Evolutionary conservation across 1,140 invertebrate species (phyloP).

Genomic region (Magallana ariakensis): DNA sequence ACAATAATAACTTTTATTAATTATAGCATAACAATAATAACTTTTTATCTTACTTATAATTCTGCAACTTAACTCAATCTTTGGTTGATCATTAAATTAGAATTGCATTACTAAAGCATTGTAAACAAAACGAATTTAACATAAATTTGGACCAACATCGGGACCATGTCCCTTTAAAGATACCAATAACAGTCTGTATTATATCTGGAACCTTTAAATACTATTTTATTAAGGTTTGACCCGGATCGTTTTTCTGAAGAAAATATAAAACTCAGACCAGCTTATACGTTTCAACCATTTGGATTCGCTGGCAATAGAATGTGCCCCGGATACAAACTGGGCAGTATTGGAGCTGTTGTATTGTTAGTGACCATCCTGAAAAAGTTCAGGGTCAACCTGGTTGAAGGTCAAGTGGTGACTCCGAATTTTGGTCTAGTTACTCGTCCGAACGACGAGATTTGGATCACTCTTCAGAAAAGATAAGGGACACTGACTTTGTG

Average conservation of each 20-base stretch:
- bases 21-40: too few relatives aligned
- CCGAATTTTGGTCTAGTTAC: constrained; percentile 73
- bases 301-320: constrained; percentile 77
- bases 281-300: constrained; percentile 72
- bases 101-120: too few relatives aligned
- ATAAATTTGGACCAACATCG: too few relatives aligned
- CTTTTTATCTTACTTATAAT: too few relatives aligned
- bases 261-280: constrained; percentile 61
- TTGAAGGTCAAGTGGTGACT: constrained; percentile 70
- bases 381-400: constrained; percentile 68
- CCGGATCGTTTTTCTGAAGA: constrained; percentile 74
- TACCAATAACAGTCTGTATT: too few relatives aligned
- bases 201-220: neutral
- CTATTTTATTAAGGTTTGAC: constrained; percentile 74
- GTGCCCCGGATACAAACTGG: constrained; percentile 72
- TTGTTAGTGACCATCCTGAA: constrained; percentile 64
- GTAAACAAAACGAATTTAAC: too few relatives aligned
- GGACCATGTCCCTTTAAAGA: too few relatives aligned
- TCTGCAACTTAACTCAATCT: too few relatives aligned
- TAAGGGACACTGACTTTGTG: neutral
- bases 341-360: constrained; percentile 61
- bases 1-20: too few relatives aligned
- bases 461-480: constrained; percentile 69
- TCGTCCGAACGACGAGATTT: constrained; percentile 76
- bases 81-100: too few relatives aligned